phyloP scores from a whole-genome alignment of 2,113 vertebrate species.

The Excalfactoria chinensis region DNA sequence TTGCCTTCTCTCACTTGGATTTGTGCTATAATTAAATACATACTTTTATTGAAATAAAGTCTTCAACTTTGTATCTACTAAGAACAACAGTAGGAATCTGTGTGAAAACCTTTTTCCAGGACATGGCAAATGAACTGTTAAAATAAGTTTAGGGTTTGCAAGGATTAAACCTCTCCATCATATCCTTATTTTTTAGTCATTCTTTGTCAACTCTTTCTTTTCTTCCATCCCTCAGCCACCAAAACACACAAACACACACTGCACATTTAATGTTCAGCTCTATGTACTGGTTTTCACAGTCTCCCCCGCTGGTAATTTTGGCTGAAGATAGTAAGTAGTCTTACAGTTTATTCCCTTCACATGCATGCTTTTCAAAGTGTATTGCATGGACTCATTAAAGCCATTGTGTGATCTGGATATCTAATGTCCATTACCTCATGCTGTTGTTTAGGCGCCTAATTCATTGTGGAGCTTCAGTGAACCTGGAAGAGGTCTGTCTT shows the following conservation, averaged over 20 bases:
- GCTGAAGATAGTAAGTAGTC: neutral
- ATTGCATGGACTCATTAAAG: neutral
- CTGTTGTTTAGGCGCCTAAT: neutral
- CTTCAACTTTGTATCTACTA: neutral
- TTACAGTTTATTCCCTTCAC: neutral
- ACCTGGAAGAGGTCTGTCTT: neutral
- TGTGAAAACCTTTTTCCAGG: neutral
- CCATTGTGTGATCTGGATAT: neutral
- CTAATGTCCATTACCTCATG: neutral
- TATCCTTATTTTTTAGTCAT: neutral
- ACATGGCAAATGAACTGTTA: no score
- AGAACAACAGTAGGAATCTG: neutral
- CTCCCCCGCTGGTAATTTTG: neutral
- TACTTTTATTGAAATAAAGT: neutral
- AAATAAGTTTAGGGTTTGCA: neutral
- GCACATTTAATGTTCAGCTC: neutral
- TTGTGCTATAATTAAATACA: neutral
- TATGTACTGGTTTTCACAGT: neutral
- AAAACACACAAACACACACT: neutral
- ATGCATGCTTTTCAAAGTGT: fast-evolving
- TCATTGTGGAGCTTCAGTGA: neutral
- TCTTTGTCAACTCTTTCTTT: neutral
- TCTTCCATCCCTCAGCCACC: neutral
- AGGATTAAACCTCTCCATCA: neutral
- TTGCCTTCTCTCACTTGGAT: neutral